phyloP scores from a whole-genome alignment of 53 echinoderm and acorn worm species.

The Pentamera pediparva region DNA sequence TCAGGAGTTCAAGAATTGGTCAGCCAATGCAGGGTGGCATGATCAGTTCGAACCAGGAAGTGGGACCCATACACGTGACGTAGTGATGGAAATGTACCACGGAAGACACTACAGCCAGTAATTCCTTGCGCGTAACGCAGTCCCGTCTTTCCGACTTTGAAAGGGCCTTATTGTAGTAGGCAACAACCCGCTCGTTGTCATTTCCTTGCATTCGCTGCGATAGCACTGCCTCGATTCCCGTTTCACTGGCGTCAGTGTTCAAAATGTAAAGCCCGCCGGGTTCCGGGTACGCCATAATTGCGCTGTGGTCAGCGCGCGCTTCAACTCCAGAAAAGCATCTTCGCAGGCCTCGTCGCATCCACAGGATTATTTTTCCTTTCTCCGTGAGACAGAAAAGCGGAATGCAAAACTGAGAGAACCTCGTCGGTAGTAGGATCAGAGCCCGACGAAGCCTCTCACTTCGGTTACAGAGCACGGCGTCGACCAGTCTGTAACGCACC shows the following conservation, averaged over 20 bases:
- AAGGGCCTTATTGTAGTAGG: conserved; percentile 27
- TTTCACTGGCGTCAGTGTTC: conserved; percentile 24
- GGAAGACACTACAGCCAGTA: conserved; percentile 22
- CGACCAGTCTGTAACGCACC: conserved; percentile 19
- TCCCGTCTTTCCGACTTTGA: conserved; percentile 28
- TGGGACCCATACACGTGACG: conserved; percentile 20
- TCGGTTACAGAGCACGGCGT: conserved; percentile 11
- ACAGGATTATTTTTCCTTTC: conserved; percentile 9
- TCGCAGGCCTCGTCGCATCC: conserved; percentile 36
- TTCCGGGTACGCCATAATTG: conserved; percentile 6
- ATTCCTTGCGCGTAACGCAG: conserved; percentile 45
- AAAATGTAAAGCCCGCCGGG: conserved; percentile 5
- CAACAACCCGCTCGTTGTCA: conserved; percentile 8
- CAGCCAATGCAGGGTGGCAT: conserved; percentile 21
- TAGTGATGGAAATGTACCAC: conserved; percentile 30
- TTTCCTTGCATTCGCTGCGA: conserved; percentile 23
- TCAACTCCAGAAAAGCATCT: conserved; percentile 20
- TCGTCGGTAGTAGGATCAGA: conserved; percentile 42
- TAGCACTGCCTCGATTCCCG: conserved; percentile 33
- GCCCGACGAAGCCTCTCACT: conserved; percentile 33
- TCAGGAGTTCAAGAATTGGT: conserved; percentile 6
- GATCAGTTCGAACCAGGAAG: conserved; percentile 22
- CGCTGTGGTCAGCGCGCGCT: neutral
- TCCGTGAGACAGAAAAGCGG: conserved; percentile 36
- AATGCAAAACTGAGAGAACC: conserved; percentile 24